These are phyloP conservation scores for Synergus laeviventris DNA, from an alignment of 2,888 invertebrate genomes.

Conservation along the genomic window DNA sequence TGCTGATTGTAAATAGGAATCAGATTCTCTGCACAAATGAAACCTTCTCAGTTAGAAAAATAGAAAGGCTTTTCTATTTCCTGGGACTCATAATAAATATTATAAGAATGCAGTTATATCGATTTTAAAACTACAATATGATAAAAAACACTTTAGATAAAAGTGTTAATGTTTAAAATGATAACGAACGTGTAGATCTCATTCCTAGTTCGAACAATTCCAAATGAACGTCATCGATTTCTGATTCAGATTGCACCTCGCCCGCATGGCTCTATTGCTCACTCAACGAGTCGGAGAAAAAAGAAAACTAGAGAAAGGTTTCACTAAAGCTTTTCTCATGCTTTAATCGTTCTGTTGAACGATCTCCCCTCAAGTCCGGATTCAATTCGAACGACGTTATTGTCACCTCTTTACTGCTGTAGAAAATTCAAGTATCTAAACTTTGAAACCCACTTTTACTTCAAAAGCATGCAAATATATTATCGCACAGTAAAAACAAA, in stretches of 20 bases:
- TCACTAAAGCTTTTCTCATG: conserved; percentile 29
- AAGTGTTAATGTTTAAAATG: neutral
- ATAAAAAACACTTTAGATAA: too few relatives aligned
- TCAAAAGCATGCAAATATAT: neutral
- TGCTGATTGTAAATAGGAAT: neutral
- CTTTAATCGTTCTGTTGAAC: conserved; percentile 40
- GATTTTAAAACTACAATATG: too few relatives aligned
- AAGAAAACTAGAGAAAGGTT: conserved; percentile 32
- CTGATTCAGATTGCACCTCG: conserved; percentile 44
- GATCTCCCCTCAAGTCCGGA: conserved; percentile 21
- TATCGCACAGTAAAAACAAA: too few relatives aligned
- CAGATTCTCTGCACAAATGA: too few relatives aligned
- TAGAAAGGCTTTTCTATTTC: too few relatives aligned
- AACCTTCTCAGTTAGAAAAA: too few relatives aligned
- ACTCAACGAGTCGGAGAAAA: conserved; percentile 37
- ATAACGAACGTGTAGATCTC: neutral
- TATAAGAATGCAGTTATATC: too few relatives aligned
- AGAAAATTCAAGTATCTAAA: conserved; percentile 34
- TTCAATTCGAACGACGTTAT: conserved; percentile 35
- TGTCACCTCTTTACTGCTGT: neutral
- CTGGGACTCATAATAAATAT: too few relatives aligned
- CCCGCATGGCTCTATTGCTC: conserved; percentile 44
- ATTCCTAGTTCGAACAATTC: conserved; percentile 18
- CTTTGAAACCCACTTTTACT: neutral
- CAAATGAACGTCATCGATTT: conserved; percentile 45